Evolutionary conservation across 2,113 vertebrate species (phyloP).

Genomic region (Equus quagga): DNA sequence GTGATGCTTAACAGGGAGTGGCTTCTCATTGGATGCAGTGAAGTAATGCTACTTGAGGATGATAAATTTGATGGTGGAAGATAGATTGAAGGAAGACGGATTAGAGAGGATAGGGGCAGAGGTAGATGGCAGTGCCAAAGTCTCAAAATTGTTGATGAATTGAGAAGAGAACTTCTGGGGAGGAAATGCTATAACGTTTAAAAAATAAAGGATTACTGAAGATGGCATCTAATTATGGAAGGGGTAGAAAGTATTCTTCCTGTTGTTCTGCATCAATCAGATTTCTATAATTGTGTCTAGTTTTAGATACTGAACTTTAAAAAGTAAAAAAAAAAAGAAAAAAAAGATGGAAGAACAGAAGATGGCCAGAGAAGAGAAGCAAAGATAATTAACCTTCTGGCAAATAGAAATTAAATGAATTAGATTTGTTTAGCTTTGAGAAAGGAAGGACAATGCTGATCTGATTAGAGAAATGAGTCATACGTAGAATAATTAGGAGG

Average conservation of each 20-base stretch:
- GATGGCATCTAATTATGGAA: not conserved
- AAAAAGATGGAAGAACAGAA: not conserved
- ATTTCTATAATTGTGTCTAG: constrained; percentile 40
- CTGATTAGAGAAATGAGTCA: constrained; percentile 68
- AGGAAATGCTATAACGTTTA: not conserved
- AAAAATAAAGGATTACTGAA: not conserved
- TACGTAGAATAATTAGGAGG: constrained; percentile 57
- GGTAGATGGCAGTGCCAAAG: not conserved
- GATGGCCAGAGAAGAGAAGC: constrained; percentile 12
- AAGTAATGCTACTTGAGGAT: not conserved
- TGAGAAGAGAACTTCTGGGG: not conserved
- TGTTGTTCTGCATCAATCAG: not conserved
- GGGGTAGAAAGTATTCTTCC: not conserved
- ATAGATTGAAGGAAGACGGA: not conserved
- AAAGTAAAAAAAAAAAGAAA: not conserved
- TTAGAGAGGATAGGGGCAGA: not conserved
- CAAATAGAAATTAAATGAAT: constrained; percentile 69
- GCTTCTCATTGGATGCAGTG: not conserved
- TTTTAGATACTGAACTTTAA: constrained; percentile 43
- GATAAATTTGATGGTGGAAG: not conserved
- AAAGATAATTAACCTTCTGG: constrained; percentile 65
- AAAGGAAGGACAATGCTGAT: constrained; percentile 40
- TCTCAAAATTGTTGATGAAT: not conserved
- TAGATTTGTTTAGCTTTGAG: constrained; percentile 68
- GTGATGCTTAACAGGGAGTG: not conserved